Conservation (phyloP, 2,888 invertebrate species). For the Netelia inedita region DNA sequence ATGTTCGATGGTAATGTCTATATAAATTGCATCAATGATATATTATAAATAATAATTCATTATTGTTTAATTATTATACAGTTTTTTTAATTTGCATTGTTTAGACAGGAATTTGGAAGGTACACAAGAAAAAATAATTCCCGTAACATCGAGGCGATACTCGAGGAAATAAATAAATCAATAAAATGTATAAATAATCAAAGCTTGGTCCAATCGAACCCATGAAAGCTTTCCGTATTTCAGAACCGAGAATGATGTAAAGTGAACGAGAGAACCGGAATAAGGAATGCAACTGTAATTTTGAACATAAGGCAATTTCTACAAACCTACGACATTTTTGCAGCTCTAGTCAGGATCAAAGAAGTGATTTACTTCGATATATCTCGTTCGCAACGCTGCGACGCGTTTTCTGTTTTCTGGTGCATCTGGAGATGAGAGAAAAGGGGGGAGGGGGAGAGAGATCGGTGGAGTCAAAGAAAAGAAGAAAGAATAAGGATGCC, state of each 20-base stretch:
- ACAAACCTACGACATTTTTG: not conserved
- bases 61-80: too few species aligned
- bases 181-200: too few species aligned
- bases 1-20: too few species aligned
- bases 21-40: too few species aligned
- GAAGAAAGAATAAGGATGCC: not conserved
- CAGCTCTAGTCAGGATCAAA: constrained; percentile 7
- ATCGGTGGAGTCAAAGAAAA: not conserved
- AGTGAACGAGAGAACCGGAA: not conserved
- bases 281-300: not conserved
- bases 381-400: not conserved
- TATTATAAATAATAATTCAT: too few species aligned
- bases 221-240: too few species aligned
- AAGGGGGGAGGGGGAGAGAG: not conserved
- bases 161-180: too few species aligned
- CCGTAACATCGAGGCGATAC: too few species aligned
- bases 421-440: not conserved
- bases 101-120: too few species aligned
- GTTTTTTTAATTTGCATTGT: too few species aligned
- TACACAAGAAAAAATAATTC: too few species aligned
- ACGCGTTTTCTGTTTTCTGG: not conserved
- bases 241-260: not conserved
- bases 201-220: too few species aligned
- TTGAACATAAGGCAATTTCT: constrained; percentile 11
- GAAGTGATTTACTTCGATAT: constrained; percentile 4